Conservation (phyloP, 1,140 invertebrate genomes). For the Conus betulinus region DNA sequence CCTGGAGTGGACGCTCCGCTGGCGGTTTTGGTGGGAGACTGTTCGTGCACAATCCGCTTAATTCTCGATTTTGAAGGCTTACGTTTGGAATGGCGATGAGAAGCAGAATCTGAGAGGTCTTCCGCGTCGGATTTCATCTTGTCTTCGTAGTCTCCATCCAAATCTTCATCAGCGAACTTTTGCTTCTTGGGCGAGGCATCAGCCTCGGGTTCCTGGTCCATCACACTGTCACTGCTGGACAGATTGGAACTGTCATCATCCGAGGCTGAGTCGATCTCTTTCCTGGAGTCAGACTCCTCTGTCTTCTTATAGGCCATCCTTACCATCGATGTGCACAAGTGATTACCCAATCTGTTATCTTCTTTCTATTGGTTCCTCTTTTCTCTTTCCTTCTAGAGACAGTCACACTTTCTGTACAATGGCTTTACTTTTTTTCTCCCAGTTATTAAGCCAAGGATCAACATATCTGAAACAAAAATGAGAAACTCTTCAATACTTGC, state of each 20-base stretch:
- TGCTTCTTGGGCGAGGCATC: not conserved
- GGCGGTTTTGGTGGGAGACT: not conserved
- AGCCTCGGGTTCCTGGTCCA: not conserved
- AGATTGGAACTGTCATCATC: not conserved
- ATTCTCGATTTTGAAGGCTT: slow-evolving; percentile 50
- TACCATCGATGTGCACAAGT: too few species aligned
- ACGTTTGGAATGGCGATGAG: slow-evolving; percentile 35
- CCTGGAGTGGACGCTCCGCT: slow-evolving; percentile 21
- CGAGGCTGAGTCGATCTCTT: not conserved
- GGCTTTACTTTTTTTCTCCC: too few species aligned
- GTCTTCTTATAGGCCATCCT: not conserved
- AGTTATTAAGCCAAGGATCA: too few species aligned
- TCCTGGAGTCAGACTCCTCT: not conserved
- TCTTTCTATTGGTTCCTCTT: too few species aligned
- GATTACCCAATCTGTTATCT: too few species aligned
- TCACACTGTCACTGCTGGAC: not conserved
- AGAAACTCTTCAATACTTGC: too few species aligned
- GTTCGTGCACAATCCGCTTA: slow-evolving; percentile 38
- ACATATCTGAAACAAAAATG: too few species aligned
- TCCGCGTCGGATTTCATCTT: slow-evolving; percentile 4
- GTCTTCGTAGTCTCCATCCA: slow-evolving; percentile 24
- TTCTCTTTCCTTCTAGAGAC: too few species aligned
- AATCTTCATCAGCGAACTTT: not conserved
- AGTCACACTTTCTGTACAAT: too few species aligned
- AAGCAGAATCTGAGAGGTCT: slow-evolving; percentile 16